Base-by-base conservation (phyloP, 1,140 invertebrate species). In the Anadara kagoshimensis region DNA sequence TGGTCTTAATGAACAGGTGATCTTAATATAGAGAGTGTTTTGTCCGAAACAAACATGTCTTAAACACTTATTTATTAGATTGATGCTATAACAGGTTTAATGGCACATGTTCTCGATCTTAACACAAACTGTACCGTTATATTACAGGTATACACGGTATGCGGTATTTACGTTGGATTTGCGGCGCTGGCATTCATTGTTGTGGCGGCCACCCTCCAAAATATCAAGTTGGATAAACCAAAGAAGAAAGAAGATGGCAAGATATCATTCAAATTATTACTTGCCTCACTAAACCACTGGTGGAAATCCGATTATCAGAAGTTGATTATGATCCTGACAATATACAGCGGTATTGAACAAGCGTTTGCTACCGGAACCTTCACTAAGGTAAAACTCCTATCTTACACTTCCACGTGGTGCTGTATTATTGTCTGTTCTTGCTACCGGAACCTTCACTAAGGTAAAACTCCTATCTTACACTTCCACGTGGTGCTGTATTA, bases 291-390 rank as follows among this genome's bases (percentile, higher is more conserved):
- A 65, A 94, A 94, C 84, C 97, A 98, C 82, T 90, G 97, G 76
- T 95, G 94, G 89, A 69, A 73, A 22, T 78, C 83, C 43, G 96
- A 96, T 85, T 86, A 89, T 36, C 96, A 98, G 83, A 93, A 97
- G 79, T 91, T 99, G 2, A 92, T 99, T 10, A 97, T 98, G 79
- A 96, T 97, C 0, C 93, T 99, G 69, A 99, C 97, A 0, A 90
- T 99, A 43, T 99, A 96, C 93, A 98, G 97, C 82, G 97, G 97
- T 58, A 94, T 99, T 92, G 97, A 99, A 87, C 97, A 99, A 87
- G 96, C 96, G 0, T 98, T 98, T 90, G 95, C 98, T 69, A 94
- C 94, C 14, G 96, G 96, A 51, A 96, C 98, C 81, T 99, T 95
- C 85, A 98, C 97, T 11, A 95, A 95, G 91, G 95, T 96, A 78